phyloP scores from a whole-genome alignment of 2,797 vertebrate genomes.

The Ctenopoma kingsleyae region DNA sequence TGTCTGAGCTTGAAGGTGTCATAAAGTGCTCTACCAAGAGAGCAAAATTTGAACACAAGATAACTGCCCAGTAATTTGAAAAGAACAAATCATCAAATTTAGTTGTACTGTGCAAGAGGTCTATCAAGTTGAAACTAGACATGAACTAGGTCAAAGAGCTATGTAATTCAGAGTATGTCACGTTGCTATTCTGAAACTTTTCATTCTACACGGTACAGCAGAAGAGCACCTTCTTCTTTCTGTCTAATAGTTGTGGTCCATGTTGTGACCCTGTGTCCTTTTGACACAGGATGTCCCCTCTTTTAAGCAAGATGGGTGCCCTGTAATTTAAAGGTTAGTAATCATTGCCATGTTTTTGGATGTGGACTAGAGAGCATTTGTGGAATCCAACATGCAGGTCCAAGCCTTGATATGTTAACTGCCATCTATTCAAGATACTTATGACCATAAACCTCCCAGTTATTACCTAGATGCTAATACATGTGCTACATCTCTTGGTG shows the following conservation, averaged over 20 bases:
- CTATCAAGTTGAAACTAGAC: not conserved
- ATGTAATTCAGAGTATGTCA: not conserved
- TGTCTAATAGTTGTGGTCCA: conserved; percentile 17
- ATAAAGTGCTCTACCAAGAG: conserved; percentile 40
- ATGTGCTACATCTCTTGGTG: conserved; percentile 18
- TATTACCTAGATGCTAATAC: conserved; percentile 32
- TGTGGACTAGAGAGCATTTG: conserved; percentile 50
- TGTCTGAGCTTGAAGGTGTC: conserved; percentile 75
- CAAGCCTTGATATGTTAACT: conserved; percentile 31
- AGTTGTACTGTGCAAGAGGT: not conserved
- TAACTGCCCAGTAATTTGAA: not conserved
- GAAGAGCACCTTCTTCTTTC: conserved; percentile 55
- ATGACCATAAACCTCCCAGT: conserved; percentile 35
- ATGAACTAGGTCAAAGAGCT: not conserved
- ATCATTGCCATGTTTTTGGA: conserved; percentile 27
- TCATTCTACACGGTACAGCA: conserved; percentile 3
- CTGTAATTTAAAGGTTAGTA: conserved; percentile 48
- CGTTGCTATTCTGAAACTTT: not conserved
- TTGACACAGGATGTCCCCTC: not conserved
- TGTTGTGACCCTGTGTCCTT: conserved; percentile 16
- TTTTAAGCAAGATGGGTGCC: conserved; percentile 4
- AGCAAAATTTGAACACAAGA: conserved; percentile 23
- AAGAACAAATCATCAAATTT: conserved; percentile 20
- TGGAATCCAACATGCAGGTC: conserved; percentile 45
- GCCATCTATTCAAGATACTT: conserved; percentile 14